Evolutionary conservation across 1,140 invertebrate genomes (phyloP), one percentile per base, ranked within the genome.

Genomic region (Dendrolimus punctatus): DNA sequence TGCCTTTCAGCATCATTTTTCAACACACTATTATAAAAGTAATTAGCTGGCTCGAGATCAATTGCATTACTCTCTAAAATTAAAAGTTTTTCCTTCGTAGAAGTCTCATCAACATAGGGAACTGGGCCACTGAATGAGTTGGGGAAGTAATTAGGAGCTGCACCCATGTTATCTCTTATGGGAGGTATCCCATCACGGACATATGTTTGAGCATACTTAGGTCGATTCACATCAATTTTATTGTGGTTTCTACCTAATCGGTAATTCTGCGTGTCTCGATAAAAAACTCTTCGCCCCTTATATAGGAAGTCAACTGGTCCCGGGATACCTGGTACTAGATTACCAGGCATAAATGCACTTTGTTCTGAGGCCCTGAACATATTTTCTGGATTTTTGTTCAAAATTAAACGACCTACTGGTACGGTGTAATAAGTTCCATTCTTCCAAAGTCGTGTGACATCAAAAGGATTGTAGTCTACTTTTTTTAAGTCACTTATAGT

Each of bases 101-200:
- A 55, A 6, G 39, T 49, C 9, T 65, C 64, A 39, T 78, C 73
- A 8, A 83, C 65, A 42, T 64, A 66, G 6, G 77, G 73, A 5
- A 76, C 41, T 0, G 96, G 95, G 0, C 96, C 96, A 50, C 85
- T 86, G 75, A 98, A 99, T 62, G 95, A 96, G 82, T 98, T 98
- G 0, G 97, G 97, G 86, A 91, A 97, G 80, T 98, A 98, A 82
- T 97, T 97, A 4, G 97, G 97, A 4, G 94, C 93, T 49, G 93
- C 93, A 58, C 83, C 91, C 90, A 93, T 90, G 67, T 91, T 92
- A 40, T 90, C 80, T 65, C 89, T 80, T 7, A 89, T 71, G 6
- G 90, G 88, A 87, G 92, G 91, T 5, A 88, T 75, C 3, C 97
- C 97, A 85, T 98, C 96, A 8, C 96, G 90, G 75, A 95, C 93